phyloP scores from a whole-genome alignment of 92 coral and sea anemone genomes.

The Blastomussa wellsi region DNA sequence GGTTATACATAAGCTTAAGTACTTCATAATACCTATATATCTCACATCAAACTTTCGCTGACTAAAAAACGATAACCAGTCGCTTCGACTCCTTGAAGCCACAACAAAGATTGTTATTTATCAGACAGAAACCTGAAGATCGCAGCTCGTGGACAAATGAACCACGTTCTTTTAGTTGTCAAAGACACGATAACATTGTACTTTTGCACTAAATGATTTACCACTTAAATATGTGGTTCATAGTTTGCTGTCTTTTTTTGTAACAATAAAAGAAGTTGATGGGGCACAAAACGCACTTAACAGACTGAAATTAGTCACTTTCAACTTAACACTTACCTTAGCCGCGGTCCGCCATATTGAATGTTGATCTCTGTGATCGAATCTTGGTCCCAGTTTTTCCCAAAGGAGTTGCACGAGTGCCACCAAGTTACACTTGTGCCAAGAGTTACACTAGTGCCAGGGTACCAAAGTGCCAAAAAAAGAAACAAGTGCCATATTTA shows the following conservation, averaged over 20 bases:
- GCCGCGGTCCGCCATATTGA: too few relatives aligned
- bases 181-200: not conserved
- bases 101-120: not conserved
- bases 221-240: not conserved
- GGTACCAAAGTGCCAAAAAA: too few relatives aligned
- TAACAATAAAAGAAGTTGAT: not conserved
- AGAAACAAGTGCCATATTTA: too few relatives aligned
- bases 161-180: not conserved
- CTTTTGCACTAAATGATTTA: not conserved
- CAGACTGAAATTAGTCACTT: too few relatives aligned
- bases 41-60: not conserved
- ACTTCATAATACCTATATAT: not conserved
- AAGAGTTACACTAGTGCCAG: too few relatives aligned
- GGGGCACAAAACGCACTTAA: too few relatives aligned
- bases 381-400: too few relatives aligned
- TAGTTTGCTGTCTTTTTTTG: not conserved
- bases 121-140: not conserved
- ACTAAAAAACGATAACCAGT: not conserved
- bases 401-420: too few relatives aligned
- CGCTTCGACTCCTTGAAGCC: not conserved
- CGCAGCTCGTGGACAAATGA: not conserved
- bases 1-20: constrained; percentile 1
- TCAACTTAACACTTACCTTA: too few relatives aligned
- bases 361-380: too few relatives aligned
- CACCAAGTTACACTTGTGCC: too few relatives aligned